phyloP scores from a whole-genome alignment of 2,888 invertebrate species.

The Amaurobius ferox region DNA sequence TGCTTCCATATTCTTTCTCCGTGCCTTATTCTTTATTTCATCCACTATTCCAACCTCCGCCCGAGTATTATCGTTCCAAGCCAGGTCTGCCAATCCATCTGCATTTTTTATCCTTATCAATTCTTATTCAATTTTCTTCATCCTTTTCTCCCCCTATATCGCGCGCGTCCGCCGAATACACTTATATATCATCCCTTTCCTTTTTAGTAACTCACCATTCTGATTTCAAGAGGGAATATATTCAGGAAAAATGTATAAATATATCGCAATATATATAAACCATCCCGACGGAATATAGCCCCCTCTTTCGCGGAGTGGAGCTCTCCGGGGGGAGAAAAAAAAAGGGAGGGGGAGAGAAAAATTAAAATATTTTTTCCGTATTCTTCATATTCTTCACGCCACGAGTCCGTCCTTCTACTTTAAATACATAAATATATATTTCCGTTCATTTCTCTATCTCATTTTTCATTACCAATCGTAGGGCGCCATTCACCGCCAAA shows the following conservation, averaged over 20 bases:
- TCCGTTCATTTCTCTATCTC: constrained; percentile 55
- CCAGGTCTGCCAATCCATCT: constrained; percentile 63
- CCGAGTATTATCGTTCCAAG: constrained; percentile 52
- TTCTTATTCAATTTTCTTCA: constrained; percentile 71
- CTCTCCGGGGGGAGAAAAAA: not conserved
- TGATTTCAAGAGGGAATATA: constrained; percentile 20
- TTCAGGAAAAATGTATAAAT: constrained; percentile 23
- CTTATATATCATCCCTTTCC: constrained; percentile 51
- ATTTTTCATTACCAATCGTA: constrained; percentile 56
- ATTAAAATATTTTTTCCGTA: constrained; percentile 35
- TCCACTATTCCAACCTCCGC: not conserved
- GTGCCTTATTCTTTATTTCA: not conserved
- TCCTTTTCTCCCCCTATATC: constrained; percentile 38
- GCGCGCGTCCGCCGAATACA: constrained; percentile 41
- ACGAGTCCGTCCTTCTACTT: constrained; percentile 38
- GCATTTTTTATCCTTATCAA: constrained; percentile 68
- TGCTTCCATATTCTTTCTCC: constrained; percentile 1
- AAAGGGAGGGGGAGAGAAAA: constrained; percentile 17
- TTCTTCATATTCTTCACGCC: constrained; percentile 31
- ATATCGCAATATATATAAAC: constrained; percentile 37
- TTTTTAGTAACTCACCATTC: constrained; percentile 14
- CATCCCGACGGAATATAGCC: constrained; percentile 40
- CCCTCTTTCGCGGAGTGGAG: not conserved
- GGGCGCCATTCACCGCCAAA: constrained; percentile 59
- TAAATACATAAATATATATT: constrained; percentile 72